Conservation (phyloP, 2,113 vertebrate species). For the Takifugu bimaculatus region DNA sequence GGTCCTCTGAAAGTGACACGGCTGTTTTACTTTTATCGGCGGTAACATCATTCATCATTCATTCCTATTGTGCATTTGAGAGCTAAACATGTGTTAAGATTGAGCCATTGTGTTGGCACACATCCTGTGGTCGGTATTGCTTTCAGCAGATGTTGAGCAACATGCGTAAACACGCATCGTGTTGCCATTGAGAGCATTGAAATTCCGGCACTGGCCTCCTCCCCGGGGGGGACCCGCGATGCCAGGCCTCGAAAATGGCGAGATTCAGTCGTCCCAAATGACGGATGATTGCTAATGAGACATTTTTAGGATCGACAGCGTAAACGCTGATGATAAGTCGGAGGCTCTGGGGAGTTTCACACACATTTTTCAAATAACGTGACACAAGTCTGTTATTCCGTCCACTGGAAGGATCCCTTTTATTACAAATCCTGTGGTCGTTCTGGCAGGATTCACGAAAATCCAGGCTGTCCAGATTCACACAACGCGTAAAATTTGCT, state of each 20-base stretch:
- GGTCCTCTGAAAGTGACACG: not conserved
- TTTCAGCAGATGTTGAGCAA: conserved; percentile 58
- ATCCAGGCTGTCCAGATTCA: too few species aligned
- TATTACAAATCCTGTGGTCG: too few species aligned
- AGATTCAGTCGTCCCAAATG: not conserved
- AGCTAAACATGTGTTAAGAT: conserved; percentile 29
- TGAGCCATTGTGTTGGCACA: conserved; percentile 26
- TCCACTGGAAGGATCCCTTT: too few species aligned
- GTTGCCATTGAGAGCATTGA: conserved; percentile 33
- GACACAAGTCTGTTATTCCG: too few species aligned
- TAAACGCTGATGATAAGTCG: too few species aligned
- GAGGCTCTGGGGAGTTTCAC: too few species aligned
- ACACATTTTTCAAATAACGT: too few species aligned
- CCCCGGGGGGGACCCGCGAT: conserved; percentile 20
- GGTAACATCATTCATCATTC: not conserved
- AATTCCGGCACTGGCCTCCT: conserved; percentile 25
- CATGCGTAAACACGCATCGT: conserved; percentile 37
- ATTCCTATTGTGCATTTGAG: conserved; percentile 1
- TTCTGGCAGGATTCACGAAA: too few species aligned
- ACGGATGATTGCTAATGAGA: too few species aligned
- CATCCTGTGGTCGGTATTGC: conserved; percentile 41
- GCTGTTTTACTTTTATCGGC: conserved; percentile 12
- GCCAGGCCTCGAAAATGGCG: conserved; percentile 36
- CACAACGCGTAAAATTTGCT: too few species aligned
- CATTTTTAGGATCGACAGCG: too few species aligned